Evolutionary conservation across 2,797 vertebrate species (phyloP), one percentile per base, ranked within the genome.

Genomic region (Chrysocyon brachyurus): DNA sequence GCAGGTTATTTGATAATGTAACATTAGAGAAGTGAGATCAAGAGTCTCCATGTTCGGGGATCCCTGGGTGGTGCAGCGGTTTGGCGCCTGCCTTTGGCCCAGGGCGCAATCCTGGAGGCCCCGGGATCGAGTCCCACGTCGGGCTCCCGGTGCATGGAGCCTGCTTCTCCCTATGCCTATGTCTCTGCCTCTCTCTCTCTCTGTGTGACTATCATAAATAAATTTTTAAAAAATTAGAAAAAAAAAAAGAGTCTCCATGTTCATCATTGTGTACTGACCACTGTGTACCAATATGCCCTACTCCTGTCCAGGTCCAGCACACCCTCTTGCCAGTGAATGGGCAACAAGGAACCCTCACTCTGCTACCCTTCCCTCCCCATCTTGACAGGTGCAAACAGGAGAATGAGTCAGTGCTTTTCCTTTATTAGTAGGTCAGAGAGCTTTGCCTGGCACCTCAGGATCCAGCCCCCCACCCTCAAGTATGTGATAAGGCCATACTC

Each of bases 371-470:
- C 31, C 59, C 15, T 24, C 63, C 28, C 28, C n/a, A 28, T 54
- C 12, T 26, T 15, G 31, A 77, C 11, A 49, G 28, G 66, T 83
- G 33, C 70, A 90, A 83, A 83, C 57, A 79, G 73, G 57, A 94
- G 12, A 93, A 54, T 1, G 12, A 61, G 12, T 49, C 15, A 63
- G 49, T 40, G 54, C 4, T 63, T 90, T 93, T 73, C 79, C 66
- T 94, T 97, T 97, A 95, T 95, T 90, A 46, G 56, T 73, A 83
- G 79, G 56, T 78, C 75, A 56, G 90, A 86, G 87, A 77, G 63
- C 90, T 89, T 64, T 81, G 57, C 90, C 88, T 78, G 77, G 68
- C 16, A 64, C 26, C 64, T 84, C 84, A 88, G 87, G 68, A 91
- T 40, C 68, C 64, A 64, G 93, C 52, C 28, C 57, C 86, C 28